phyloP scores from a whole-genome alignment of 2,113 vertebrate species.

The Copsychus sechellarum region DNA sequence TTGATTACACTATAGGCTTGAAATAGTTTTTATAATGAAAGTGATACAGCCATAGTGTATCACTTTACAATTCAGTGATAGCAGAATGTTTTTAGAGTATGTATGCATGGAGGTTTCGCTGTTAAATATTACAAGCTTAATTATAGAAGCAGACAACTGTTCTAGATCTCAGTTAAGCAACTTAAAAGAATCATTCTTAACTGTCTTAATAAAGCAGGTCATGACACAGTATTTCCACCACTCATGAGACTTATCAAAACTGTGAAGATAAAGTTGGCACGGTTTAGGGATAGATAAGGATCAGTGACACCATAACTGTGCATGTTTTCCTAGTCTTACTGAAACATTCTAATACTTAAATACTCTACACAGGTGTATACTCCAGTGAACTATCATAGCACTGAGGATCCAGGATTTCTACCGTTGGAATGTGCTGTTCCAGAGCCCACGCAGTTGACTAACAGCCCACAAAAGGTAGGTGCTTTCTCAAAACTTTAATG shows the following conservation, averaged over 20 bases:
- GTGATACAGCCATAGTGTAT: neutral
- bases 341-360: neutral
- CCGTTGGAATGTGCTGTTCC: conserved; percentile 62
- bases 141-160: neutral
- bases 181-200: neutral
- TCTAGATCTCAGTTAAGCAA: neutral
- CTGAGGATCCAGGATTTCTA: conserved; percentile 66
- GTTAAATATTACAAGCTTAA: neutral
- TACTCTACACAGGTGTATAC: conserved; percentile 67
- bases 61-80: neutral
- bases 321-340: neutral
- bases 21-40: neutral
- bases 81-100: neutral
- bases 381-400: conserved; percentile 70
- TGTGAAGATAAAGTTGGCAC: rapidly evolving
- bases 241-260: rapidly evolving
- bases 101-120: neutral
- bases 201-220: neutral
- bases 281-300: neutral
- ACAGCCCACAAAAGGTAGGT: conserved; percentile 73
- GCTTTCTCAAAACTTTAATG: neutral
- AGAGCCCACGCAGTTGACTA: conserved; percentile 55
- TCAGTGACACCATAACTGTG: neutral
- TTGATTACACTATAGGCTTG: neutral
- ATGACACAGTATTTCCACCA: neutral